Evolutionary conservation across 2,113 vertebrate species (phyloP), one percentile per base, ranked within the genome.

Genomic region (Athene cunicularia): DNA sequence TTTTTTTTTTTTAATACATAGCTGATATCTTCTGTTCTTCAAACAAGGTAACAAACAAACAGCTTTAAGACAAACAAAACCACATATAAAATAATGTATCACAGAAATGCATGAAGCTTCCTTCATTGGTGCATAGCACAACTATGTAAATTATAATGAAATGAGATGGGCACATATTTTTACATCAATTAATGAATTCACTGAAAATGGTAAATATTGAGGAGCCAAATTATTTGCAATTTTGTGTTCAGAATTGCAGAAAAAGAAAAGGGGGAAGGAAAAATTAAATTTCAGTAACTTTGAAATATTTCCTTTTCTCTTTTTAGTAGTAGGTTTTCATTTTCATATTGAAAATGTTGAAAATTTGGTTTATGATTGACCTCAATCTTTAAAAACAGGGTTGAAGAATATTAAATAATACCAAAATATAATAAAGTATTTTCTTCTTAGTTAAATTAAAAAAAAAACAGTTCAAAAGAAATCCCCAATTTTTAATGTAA

Each of bases 181-280:
- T 72, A 47, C 4, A 56, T 32, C 30, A 52, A 2, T 47, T 64
- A 86, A 64, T 35, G 10, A 77, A 60, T 27, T 73, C 2, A 52
- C 3, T 66, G 19, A 56, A 82, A 94, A 58, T 17, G 0, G 3
- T 39, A 60, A 86, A 5, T 28, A 5, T 58, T 19, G 76, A 60
- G 23, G 7, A 47, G 6, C 0, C 0, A 66, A 70, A 56, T 3
- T 12, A 8, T 15, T 37, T 70, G 6, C 20, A 84, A 49, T 73
- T 93, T 47, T 62, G 8, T 49, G 9, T 49, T 80, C 18, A 39
- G 2, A 4, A 30, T 28, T 6, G 28, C 43, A 85, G 15, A 55
- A 56, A 47, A 60, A n/a, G 4, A 49, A 30, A 37, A 27, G 0
- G 1, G 1, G 0, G 4, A 27, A 4, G 2, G 3, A 4, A 70